Base-by-base conservation (phyloP, 2,888 invertebrate genomes). In the Oligia latruncula region DNA sequence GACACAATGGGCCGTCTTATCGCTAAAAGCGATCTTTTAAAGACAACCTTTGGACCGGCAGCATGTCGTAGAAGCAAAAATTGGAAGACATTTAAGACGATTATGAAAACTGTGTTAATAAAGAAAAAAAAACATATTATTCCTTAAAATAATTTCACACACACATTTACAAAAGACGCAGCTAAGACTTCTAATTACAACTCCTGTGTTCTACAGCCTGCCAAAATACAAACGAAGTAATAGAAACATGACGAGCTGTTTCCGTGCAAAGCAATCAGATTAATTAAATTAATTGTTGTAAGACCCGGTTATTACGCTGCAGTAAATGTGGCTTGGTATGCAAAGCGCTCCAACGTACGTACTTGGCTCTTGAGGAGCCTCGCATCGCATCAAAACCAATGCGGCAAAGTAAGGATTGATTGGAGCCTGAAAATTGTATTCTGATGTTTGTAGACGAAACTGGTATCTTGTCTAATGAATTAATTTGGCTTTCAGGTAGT, bases 221-320 rank as follows among this genome's bases (percentile, higher is more conserved):
- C n/a, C 58, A 66, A 60, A 83, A 66, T 58, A 70, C 60, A 65
- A 86, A 78, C 29, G n/a, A 67, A 82, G 74, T 78, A 72, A 77
- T 78, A 77, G 71, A 60, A 84, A 71, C 78, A n/a, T 72, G 74
- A 84, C 71, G 84, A 83, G 71, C 77, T 82, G 86, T 64, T 82
- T 15, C 76, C 23, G 60, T 55, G 70, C 64, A 68, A 72, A 77
- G 71, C 84, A 84, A 87, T 87, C 73, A 66, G 62, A 77, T 87
- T 84, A 80, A 87, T 87, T 87, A 77, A 84, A 84, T 87, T 83
- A 87, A 87, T 87, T 80, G 80, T 77, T 77, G 77, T 76, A 68
- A 80, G 72, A 58, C 62, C 20, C 65, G 72, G 74, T 84, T 84
- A 80, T 72, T 80, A 77, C 71, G 77, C 60, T 87, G 87, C 87